A percentile compares a stretch with the other conserved stretches of the same genome.
These are phyloP conservation scores for Peucedramus taeniatus DNA, from an alignment of 2,113 vertebrate species.

Conservation along the genomic window DNA sequence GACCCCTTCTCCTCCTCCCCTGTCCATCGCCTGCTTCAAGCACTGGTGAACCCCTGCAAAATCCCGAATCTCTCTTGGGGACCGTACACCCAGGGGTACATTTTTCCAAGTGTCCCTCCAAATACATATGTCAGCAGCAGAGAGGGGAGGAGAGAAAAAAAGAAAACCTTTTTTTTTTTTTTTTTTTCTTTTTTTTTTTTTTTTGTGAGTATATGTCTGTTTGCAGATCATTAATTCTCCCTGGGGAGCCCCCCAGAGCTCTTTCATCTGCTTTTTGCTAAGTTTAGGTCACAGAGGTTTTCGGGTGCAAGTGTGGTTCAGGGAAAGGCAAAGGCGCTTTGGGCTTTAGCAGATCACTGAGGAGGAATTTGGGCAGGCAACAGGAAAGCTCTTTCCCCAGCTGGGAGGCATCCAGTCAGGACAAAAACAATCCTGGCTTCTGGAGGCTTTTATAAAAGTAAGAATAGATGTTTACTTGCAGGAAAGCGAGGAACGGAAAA, in stretches of 20 bases:
- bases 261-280: not conserved
- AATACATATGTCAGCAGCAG: not conserved
- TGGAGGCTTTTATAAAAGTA: not conserved
- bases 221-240: not conserved
- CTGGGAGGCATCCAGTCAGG: slow-evolving; percentile 47
- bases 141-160: not conserved
- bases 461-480: slow-evolving; percentile 45
- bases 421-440: slow-evolving; percentile 30
- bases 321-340: not conserved
- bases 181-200: no score
- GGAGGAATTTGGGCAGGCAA: slow-evolving; percentile 1
- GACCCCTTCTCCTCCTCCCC: not conserved
- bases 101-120: not conserved
- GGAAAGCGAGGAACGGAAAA: slow-evolving; percentile 42
- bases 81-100: not conserved
- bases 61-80: not conserved
- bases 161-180: rapidly evolving
- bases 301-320: not conserved
- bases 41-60: not conserved
- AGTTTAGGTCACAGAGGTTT: not conserved
- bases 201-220: not conserved
- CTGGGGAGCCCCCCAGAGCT: not conserved
- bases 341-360: not conserved
- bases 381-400: slow-evolving; percentile 14
- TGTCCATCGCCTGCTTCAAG: rapidly evolving